Conservation (phyloP, 1,140 invertebrate genomes). For the Agraylea sexmaculata region DNA sequence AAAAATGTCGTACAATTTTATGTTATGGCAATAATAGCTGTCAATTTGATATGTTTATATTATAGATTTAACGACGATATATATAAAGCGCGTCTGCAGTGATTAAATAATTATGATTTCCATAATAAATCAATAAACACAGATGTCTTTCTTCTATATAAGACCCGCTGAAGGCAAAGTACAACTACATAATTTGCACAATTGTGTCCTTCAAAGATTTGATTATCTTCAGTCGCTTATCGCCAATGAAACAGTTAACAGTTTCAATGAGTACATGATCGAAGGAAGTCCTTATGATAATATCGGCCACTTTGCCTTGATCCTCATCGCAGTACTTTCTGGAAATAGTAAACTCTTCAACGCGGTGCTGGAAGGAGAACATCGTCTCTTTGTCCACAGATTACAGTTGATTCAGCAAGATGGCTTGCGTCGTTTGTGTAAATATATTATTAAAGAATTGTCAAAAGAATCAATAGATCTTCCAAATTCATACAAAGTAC, state of each 20-base stretch:
- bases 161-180: conserved; percentile 14
- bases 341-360: conserved; percentile 24
- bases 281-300: conserved; percentile 44
- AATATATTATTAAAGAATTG: conserved; percentile 26
- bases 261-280: conserved; percentile 38
- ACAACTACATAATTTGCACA: conserved; percentile 17
- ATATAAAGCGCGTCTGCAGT: too few species aligned
- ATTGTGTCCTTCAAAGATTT: conserved; percentile 17
- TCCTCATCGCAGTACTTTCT: conserved; percentile 29
- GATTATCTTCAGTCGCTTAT: conserved; percentile 12
- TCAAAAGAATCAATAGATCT: conserved; percentile 12
- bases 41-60: too few species aligned
- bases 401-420: conserved; percentile 25
- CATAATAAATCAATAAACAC: too few species aligned
- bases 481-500: conserved; percentile 18
- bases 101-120: too few species aligned
- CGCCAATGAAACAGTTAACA: background rate
- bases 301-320: conserved; percentile 45
- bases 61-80: too few species aligned
- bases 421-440: conserved; percentile 29
- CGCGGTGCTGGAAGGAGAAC: conserved; percentile 26
- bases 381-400: conserved; percentile 26
- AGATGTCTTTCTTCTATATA: conserved; percentile 21
- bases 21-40: too few species aligned
- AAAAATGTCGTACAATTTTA: too few species aligned